phyloP scores from a whole-genome alignment of 2,797 vertebrate genomes.

The Botia kubotai region DNA sequence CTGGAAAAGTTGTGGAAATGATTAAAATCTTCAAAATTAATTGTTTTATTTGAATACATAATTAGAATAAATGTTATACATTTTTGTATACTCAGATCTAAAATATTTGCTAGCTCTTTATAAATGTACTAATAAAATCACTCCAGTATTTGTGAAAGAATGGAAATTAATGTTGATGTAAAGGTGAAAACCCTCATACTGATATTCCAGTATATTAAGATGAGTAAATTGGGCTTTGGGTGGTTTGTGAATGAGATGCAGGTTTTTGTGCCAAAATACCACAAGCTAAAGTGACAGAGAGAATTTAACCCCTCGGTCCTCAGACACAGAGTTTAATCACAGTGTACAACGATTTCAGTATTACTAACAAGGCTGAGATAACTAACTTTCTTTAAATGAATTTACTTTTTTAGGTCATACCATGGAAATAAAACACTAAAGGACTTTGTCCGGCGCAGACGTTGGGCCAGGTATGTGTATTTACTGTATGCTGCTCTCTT shows the following conservation, averaged over 20 bases:
- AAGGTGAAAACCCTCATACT: too few species aligned
- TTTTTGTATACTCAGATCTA: neutral
- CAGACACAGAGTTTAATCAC: neutral
- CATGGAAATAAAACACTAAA: constrained; percentile 95
- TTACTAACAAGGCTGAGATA: neutral
- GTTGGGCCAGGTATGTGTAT: constrained; percentile 90
- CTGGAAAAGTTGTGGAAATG: neutral
- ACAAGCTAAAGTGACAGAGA: neutral
- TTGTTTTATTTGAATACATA: neutral
- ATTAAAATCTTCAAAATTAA: too few species aligned
- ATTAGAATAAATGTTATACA: neutral
- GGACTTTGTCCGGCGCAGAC: constrained; percentile 95
- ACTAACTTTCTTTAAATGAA: constrained; percentile 30
- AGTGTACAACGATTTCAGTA: neutral
- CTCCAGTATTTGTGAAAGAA: too few species aligned
- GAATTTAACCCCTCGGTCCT: neutral
- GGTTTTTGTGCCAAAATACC: neutral
- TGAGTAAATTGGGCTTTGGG: neutral
- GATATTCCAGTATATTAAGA: too few species aligned
- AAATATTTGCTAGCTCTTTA: too few species aligned
- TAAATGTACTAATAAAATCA: too few species aligned
- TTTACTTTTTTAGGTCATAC: constrained; percentile 83
- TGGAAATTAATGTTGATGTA: too few species aligned
- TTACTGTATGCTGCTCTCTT: neutral
- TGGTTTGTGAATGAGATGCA: neutral